Evolutionary conservation across 2,113 vertebrate species (phyloP).

Genomic region (Pygoscelis antarcticus): DNA sequence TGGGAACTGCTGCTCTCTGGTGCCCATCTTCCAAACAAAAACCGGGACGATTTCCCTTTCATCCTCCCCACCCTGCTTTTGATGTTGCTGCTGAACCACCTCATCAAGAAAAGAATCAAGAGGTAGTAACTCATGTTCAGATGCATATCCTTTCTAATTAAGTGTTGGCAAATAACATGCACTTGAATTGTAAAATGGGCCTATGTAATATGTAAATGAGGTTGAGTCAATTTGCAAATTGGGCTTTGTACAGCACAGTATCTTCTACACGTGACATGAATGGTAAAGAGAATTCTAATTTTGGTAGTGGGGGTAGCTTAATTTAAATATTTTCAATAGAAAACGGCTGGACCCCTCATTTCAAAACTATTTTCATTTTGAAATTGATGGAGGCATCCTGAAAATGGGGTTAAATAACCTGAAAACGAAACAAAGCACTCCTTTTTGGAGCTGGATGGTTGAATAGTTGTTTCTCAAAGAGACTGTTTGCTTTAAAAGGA

Average conservation of each 20-base stretch:
- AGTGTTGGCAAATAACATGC: background rate
- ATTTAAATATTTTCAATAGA: background rate
- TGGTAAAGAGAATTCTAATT: background rate
- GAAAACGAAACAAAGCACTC: conserved; percentile 30
- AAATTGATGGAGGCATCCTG: background rate
- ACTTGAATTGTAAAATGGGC: background rate
- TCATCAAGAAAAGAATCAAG: background rate
- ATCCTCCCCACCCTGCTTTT: background rate
- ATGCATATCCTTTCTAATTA: background rate
- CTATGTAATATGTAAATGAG: background rate
- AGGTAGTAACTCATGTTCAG: background rate
- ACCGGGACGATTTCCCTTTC: background rate
- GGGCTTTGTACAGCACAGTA: background rate
- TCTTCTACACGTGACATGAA: background rate
- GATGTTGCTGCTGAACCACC: background rate
- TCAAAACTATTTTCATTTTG: background rate
- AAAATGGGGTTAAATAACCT: conserved; percentile 6
- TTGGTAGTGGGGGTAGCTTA: background rate
- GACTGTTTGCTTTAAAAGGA: conserved; percentile 18
- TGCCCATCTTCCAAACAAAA: conserved; percentile 38
- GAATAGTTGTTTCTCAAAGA: background rate
- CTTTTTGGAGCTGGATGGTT: conserved; percentile 1
- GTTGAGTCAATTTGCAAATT: background rate
- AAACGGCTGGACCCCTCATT: background rate
- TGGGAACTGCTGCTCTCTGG: conserved; percentile 65